phyloP scores from a whole-genome alignment of 2,113 vertebrate species.

The Typhlomys cinereus region DNA sequence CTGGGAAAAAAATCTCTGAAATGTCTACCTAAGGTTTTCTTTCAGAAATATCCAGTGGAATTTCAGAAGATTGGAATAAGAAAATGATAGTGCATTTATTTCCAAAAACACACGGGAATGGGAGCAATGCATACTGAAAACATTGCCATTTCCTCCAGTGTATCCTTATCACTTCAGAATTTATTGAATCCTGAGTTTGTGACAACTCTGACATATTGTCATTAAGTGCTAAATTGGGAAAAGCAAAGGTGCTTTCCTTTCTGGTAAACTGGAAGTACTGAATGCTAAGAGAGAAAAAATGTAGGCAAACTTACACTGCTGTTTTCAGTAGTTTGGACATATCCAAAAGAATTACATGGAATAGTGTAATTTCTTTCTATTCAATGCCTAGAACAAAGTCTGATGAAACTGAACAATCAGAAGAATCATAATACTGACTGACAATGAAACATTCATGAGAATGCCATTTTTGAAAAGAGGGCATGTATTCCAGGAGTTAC shows the following conservation, averaged over 20 bases:
- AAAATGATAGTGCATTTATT: not conserved
- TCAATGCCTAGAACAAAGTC: not conserved
- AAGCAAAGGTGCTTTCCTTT: slow-evolving; percentile 26
- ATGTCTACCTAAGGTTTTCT: not conserved
- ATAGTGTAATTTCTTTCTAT: not conserved
- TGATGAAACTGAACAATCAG: not conserved
- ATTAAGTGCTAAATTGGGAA: not conserved
- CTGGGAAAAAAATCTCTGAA: not conserved
- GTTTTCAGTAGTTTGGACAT: slow-evolving; percentile 13
- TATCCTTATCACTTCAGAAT: not conserved
- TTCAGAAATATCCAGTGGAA: not conserved
- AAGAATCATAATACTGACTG: not conserved
- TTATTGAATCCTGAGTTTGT: slow-evolving; percentile 11
- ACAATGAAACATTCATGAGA: slow-evolving; percentile 7
- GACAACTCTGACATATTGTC: not conserved
- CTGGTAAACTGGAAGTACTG: slow-evolving; percentile 18
- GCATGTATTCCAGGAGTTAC: not conserved
- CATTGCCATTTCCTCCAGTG: not conserved
- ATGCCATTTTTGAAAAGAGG: not conserved
- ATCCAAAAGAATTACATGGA: slow-evolving; percentile 1
- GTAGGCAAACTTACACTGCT: not conserved
- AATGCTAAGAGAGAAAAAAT: not conserved
- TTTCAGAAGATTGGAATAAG: not conserved
- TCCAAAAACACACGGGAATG: not conserved
- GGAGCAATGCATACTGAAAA: not conserved